A percentile compares a stretch with the other conserved stretches of the same genome.
These are phyloP conservation scores for Linhomoeus sp. DNA, from an alignment of 2,888 invertebrate genomes.

Conservation along the genomic window DNA sequence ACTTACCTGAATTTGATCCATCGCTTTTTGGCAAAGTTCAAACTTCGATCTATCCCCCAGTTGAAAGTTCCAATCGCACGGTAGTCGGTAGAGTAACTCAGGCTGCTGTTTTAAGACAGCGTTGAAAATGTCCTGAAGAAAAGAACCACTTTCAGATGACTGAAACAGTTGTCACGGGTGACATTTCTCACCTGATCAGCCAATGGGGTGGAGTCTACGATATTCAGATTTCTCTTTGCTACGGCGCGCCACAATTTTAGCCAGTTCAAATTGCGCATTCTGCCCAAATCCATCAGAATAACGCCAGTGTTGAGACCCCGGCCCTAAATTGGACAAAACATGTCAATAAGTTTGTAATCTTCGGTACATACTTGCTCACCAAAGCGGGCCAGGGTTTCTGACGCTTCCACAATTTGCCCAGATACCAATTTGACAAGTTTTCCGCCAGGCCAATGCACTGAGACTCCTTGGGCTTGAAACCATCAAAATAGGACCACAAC, in stretches of 20 bases:
- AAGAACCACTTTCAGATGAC: background rate
- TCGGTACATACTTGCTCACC: too few relatives aligned
- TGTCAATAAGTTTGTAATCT: too few relatives aligned
- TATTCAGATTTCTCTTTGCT: conserved; percentile 49
- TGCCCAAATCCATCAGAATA: conserved; percentile 53
- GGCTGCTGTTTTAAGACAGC: conserved; percentile 60
- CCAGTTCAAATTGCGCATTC: conserved; percentile 51
- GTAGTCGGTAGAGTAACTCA: conserved; percentile 48
- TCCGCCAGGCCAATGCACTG: too few relatives aligned
- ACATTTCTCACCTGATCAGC: conserved; percentile 45
- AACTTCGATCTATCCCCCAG: conserved; percentile 53
- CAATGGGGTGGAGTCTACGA: conserved; percentile 47
- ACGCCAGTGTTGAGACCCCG: too few relatives aligned
- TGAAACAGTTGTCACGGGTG: background rate
- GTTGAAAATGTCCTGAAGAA: conserved; percentile 55
- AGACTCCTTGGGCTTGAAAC: too few relatives aligned
- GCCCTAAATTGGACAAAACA: too few relatives aligned
- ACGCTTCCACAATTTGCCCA: too few relatives aligned
- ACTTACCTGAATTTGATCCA: too few relatives aligned
- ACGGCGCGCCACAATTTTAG: conserved; percentile 51
- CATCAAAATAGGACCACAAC: too few relatives aligned
- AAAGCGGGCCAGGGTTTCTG: too few relatives aligned
- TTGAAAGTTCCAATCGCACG: conserved; percentile 77
- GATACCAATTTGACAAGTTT: too few relatives aligned
- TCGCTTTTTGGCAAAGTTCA: too few relatives aligned